Conservation (phyloP, 1,140 invertebrate genomes). For the Drosophila lacteicornis region DNA sequence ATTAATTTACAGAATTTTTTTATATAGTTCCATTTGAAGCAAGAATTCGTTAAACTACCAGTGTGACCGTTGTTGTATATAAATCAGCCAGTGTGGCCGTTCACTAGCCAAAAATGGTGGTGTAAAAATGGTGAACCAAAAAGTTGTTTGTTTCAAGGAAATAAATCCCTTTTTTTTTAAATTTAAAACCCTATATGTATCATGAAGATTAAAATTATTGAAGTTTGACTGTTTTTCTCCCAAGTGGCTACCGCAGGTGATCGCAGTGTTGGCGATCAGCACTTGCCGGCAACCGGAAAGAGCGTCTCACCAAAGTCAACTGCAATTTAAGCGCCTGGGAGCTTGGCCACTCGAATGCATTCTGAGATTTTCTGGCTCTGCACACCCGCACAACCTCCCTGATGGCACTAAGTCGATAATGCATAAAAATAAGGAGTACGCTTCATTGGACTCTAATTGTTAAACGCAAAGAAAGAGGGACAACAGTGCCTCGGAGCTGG, state of each 20-base stretch:
- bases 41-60: too few relatives aligned
- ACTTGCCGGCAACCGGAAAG: slow-evolving; percentile 52
- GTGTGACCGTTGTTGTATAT: not conserved
- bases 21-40: not conserved
- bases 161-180: too few relatives aligned
- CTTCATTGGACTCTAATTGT: slow-evolving; percentile 82
- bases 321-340: slow-evolving; percentile 64
- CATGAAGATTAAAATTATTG: not conserved
- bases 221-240: not conserved
- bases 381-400: slow-evolving; percentile 30
- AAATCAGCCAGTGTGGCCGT: not conserved
- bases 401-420: slow-evolving; percentile 82
- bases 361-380: slow-evolving; percentile 33
- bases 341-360: slow-evolving; percentile 15
- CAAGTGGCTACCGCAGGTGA: slow-evolving; percentile 42
- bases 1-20: not conserved
- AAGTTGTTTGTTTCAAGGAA: too few relatives aligned
- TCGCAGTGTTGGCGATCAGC: slow-evolving; percentile 68
- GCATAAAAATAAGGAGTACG: slow-evolving; percentile 81
- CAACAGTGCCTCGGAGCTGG: slow-evolving; percentile 27
- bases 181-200: too few relatives aligned
- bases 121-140: too few relatives aligned
- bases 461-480: slow-evolving; percentile 66
- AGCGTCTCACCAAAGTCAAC: slow-evolving; percentile 46
- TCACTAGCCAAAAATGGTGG: too few relatives aligned